These are phyloP conservation scores for Dendrolimus pini DNA, from an alignment of 2,888 invertebrate species.

Conservation along the genomic window DNA sequence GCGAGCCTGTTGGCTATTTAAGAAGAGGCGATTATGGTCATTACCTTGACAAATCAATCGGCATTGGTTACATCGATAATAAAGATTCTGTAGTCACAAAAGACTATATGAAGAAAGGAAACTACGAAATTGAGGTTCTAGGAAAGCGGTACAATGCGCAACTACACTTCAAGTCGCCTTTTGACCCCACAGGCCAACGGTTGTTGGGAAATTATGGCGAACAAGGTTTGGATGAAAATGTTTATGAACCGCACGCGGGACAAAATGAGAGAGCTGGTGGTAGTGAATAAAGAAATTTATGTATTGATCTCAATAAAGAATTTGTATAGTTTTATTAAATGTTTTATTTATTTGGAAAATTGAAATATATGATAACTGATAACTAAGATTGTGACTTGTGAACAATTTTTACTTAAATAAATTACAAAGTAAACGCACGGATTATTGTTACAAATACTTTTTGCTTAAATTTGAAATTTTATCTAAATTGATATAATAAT, in stretches of 20 bases:
- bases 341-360: neutral
- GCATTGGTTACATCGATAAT: constrained; percentile 76
- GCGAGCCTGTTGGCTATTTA: constrained; percentile 85
- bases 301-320: constrained; percentile 27
- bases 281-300: constrained; percentile 42
- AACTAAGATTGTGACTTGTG: no score
- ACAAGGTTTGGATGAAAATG: constrained; percentile 53
- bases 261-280: constrained; percentile 69
- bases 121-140: constrained; percentile 88
- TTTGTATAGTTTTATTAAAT: constrained; percentile 2
- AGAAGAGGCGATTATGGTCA: constrained; percentile 88
- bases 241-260: constrained; percentile 60
- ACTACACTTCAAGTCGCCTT: constrained; percentile 84
- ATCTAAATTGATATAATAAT: no score
- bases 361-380: no score
- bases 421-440: no score
- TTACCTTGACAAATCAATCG: constrained; percentile 71
- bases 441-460: no score
- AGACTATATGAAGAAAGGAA: constrained; percentile 81
- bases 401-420: no score
- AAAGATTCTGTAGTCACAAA: constrained; percentile 79
- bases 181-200: constrained; percentile 87
- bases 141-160: constrained; percentile 83
- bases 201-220: constrained; percentile 81
- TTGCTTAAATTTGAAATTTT: no score